These are phyloP conservation scores for Chrosomus eos DNA, from an alignment of 2,797 vertebrate species.

Conservation along the genomic window DNA sequence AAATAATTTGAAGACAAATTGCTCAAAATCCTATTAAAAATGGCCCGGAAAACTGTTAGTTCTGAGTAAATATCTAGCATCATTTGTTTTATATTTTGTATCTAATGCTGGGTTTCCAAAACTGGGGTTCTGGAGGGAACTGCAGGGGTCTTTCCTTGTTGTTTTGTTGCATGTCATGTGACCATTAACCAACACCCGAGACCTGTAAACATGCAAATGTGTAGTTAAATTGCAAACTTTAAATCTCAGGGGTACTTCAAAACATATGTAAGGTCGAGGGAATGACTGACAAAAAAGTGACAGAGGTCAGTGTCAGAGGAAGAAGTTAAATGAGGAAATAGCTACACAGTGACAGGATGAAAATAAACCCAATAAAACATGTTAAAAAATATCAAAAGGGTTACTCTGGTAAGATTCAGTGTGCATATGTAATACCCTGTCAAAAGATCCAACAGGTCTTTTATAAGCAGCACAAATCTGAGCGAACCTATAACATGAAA, in stretches of 20 bases:
- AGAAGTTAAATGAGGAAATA: background rate
- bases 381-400: background rate
- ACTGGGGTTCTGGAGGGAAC: no score
- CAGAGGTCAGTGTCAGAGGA: no score
- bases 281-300: background rate
- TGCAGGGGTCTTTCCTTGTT: background rate
- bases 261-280: background rate
- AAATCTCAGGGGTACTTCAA: background rate
- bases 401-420: background rate
- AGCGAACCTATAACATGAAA: slow-evolving; percentile 20
- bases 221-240: background rate
- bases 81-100: background rate
- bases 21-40: background rate
- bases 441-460: slow-evolving; percentile 12
- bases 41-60: background rate
- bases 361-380: background rate
- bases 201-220: background rate
- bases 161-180: background rate
- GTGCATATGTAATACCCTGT: background rate
- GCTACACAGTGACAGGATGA: background rate
- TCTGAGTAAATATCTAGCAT: background rate
- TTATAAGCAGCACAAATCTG: slow-evolving; percentile 24
- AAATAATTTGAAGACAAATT: background rate
- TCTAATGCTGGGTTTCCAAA: background rate
- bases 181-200: background rate